phyloP scores from a whole-genome alignment of 1,140 invertebrate species.

The Streblospio benedicti region DNA sequence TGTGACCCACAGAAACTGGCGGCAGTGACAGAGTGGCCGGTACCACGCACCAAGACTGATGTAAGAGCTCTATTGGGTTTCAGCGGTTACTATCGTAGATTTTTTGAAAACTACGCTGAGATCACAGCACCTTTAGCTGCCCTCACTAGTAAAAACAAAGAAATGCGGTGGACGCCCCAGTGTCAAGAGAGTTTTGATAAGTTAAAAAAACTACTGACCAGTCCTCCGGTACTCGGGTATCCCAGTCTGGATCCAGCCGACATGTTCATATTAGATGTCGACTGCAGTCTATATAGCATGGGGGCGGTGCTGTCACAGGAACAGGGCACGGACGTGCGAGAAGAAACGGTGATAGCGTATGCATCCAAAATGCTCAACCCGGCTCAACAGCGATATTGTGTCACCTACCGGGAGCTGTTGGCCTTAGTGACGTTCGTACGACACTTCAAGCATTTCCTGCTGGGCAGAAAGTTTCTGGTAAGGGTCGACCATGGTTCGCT shows the following conservation, averaged over 20 bases:
- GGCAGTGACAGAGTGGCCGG: constrained; percentile 37
- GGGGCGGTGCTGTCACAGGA: constrained; percentile 44
- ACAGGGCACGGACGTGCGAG: constrained; percentile 22
- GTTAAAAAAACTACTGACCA: constrained; percentile 9
- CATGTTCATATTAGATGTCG: constrained; percentile 42
- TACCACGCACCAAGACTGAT: constrained; percentile 34
- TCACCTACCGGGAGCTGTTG: constrained; percentile 22
- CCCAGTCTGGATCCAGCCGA: constrained; percentile 31
- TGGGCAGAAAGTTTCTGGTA: constrained; percentile 21
- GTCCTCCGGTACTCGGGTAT: constrained; percentile 14
- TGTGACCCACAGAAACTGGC: constrained; percentile 34
- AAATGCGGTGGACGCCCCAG: background rate
- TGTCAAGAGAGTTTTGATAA: constrained; percentile 7
- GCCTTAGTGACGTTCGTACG: constrained; percentile 20
- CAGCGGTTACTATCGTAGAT: constrained; percentile 44
- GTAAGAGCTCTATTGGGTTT: constrained; percentile 40
- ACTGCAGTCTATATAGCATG: constrained; percentile 44
- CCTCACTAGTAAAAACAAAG: constrained; percentile 5
- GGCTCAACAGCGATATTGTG: constrained; percentile 28
- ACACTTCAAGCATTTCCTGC: constrained; percentile 24
- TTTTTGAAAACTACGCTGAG: constrained; percentile 26
- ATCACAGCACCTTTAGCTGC: constrained; percentile 6
- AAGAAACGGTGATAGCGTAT: constrained; percentile 26
- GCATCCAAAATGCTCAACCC: constrained; percentile 20
- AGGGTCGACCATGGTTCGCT: constrained; percentile 29